Percentiles rank a stretch among this genome's conserved stretches.
These are phyloP conservation scores for Pedetes capensis DNA, from an alignment of 2,113 vertebrate genomes.

Conservation along the genomic window DNA sequence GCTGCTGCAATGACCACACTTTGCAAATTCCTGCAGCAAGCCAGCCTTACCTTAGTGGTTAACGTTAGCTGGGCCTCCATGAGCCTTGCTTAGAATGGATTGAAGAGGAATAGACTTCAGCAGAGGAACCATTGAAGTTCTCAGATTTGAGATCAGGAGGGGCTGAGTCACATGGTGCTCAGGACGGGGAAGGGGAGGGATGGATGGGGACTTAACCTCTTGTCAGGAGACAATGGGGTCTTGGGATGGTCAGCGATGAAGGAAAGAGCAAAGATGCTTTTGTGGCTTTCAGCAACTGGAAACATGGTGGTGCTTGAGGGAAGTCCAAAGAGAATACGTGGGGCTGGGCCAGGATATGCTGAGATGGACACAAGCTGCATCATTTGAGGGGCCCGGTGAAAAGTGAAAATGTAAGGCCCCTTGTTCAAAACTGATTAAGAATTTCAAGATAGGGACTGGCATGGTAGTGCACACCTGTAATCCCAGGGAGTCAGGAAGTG, in stretches of 20 bases:
- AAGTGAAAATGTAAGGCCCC: background rate
- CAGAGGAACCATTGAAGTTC: background rate
- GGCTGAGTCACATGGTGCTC: background rate
- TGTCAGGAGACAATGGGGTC: background rate
- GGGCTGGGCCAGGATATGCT: fast-evolving
- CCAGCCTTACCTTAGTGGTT: background rate
- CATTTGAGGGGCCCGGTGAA: background rate
- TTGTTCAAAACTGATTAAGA: background rate
- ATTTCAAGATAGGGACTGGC: background rate
- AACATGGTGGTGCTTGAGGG: background rate
- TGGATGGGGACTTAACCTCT: background rate
- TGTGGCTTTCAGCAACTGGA: background rate
- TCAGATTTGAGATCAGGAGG: background rate
- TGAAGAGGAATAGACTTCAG: background rate
- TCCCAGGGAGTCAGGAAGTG: no score
- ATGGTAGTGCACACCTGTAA: no score
- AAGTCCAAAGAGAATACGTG: background rate
- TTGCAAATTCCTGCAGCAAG: fast-evolving
- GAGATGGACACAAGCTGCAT: background rate
- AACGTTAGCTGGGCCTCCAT: background rate
- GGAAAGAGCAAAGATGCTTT: background rate
- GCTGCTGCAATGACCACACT: no score
- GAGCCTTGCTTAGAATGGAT: background rate
- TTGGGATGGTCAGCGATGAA: background rate
- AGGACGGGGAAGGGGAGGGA: background rate